Base-by-base conservation (phyloP, 2,797 vertebrate genomes). In the Eleutherodactylus coqui region DNA sequence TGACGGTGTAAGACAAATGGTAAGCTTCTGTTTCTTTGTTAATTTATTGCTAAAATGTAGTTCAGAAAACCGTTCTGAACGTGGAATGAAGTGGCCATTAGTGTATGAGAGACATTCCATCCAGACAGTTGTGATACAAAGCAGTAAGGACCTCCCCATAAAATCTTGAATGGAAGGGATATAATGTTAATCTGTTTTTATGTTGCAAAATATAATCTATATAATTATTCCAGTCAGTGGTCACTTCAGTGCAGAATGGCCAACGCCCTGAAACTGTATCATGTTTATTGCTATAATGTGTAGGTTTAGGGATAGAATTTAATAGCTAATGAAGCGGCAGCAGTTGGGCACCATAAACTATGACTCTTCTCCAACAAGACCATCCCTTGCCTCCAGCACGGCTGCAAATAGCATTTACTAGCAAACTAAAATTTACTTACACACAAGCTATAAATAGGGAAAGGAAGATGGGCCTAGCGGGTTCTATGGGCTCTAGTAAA, bases 301-400 rank as follows among this genome's bases (percentile, higher is more conserved):
- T 3, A 77, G 27, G 45, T 47, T 27, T 47, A 75, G 13, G 32
- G n/a, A 47, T 49, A 75, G 72, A 1, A 49, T 75, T 49, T 47
- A 75, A 75, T 49, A 64, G 24, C 55, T n/a, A 55, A 77, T 55
- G 49, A 24, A 24, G 29, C 4, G 13, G 10, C 34, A 38, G 49
- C 21, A 55, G 49, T 24, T 19, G 11, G 32, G 32, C 49, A 77
- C 49, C 24, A 77, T 77, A 55, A 70, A 76, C 32, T 34, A n/a
- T 41, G 67, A 70, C 67, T 70, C 19, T 9, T 70, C 49, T 77
- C 9, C 55, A 2, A 49, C 45, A 14, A 11, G 49, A 55, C 51
- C 49, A 38, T 24, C 75, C 75, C 49, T 13, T n/a, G 75, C 75
- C 75, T 38, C 29, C 38, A 77, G 75, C 75, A 24, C 13, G 9